Conservation (phyloP, 2,113 vertebrate genomes). For the Prinia subflava region DNA sequence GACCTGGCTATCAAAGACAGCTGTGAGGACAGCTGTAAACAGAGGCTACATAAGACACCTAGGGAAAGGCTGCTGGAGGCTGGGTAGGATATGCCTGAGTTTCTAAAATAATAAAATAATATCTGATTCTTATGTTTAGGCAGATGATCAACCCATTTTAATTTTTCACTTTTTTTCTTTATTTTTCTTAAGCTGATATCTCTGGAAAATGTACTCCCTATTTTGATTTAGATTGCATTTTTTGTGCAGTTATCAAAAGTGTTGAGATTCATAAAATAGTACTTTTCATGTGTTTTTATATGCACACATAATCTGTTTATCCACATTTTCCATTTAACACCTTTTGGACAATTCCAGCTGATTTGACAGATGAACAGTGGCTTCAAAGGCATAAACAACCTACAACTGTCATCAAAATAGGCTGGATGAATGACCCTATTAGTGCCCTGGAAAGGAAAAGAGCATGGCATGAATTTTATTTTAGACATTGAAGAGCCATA, state of each 20-base stretch:
- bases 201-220: not conserved
- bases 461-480: not conserved
- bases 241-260: not conserved
- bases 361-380: not conserved
- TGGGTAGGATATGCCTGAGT: not conserved
- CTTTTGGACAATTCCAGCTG: not conserved
- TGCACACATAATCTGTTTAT: not conserved
- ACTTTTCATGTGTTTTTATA: not conserved
- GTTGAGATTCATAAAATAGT: not conserved
- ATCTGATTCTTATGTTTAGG: not conserved
- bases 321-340: not conserved
- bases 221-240: not conserved
- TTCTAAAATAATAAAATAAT: not conserved
- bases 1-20: not conserved
- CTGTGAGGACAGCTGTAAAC: accelerated
- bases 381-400: not conserved
- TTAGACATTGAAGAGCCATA: not conserved
- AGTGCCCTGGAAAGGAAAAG: not conserved
- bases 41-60: not conserved
- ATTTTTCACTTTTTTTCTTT: not conserved
- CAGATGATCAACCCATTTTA: not conserved
- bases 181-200: not conserved
- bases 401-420: not conserved
- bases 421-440: not conserved
- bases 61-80: not conserved